phyloP scores from a whole-genome alignment of 2,888 invertebrate species.

The Synergus umbraculus region DNA sequence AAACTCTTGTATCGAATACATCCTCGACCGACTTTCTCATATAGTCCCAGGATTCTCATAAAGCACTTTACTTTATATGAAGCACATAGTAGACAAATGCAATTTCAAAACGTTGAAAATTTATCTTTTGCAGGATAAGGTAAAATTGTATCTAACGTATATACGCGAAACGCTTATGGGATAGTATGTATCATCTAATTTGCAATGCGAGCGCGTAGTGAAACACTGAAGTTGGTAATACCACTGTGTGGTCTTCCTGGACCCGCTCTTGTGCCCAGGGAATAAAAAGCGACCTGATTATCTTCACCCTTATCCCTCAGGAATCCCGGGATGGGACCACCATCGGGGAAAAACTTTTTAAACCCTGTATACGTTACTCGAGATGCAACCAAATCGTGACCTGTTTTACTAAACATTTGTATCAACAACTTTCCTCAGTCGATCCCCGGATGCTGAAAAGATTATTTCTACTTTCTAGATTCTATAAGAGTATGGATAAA shows the following conservation, averaged over 20 bases:
- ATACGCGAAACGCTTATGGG: not conserved
- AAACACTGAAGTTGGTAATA: conserved; percentile 55
- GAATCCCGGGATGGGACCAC: conserved; percentile 56
- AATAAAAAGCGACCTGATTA: conserved; percentile 68
- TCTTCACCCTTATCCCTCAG: conserved; percentile 61
- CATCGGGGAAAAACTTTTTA: conserved; percentile 63
- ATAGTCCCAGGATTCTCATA: not conserved
- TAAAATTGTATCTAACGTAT: not conserved
- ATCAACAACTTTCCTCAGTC: conserved; percentile 27
- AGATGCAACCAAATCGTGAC: conserved; percentile 62
- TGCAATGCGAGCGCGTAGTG: conserved; percentile 47
- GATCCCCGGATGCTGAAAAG: not conserved
- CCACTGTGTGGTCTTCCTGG: conserved; percentile 38
- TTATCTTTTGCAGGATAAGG: not conserved
- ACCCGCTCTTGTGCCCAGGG: conserved; percentile 46
- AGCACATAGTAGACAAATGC: not conserved
- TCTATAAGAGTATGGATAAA: not conserved
- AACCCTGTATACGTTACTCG: conserved; percentile 54
- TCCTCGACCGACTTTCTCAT: not conserved
- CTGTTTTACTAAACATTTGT: conserved; percentile 62
- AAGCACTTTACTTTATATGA: not conserved
- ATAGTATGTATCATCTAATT: conserved; percentile 40
- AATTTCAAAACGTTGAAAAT: not conserved
- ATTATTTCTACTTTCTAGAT: not conserved
- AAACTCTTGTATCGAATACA: not conserved